Evolutionary conservation across 1,140 invertebrate genomes (phyloP), one percentile per base, ranked within the genome.

Genomic region (Eupristina koningsbergeri): DNA sequence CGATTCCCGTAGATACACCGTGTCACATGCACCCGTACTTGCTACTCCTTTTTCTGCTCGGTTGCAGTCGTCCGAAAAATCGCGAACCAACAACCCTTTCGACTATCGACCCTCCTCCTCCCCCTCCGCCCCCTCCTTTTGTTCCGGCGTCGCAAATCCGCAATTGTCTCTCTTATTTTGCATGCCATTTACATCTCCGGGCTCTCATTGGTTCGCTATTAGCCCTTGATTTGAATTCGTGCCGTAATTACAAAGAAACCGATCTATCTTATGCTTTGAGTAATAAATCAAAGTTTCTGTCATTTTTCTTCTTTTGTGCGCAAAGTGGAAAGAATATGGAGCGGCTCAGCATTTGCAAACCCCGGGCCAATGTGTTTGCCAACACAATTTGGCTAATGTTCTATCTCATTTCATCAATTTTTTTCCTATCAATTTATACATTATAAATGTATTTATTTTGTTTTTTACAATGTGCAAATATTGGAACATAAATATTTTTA

Each of bases 221-320:
- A 67, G 34, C 34, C 15, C 22, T 29, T 13, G 1, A 19, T 17
- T 36, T 67, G 64, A 22, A 39, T 67, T 67, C 34, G 34, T 22
- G 15, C 15, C 15, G 64, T 7, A 36, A 5, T 67, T 67, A 67
- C 64, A 13, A 36, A 7, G 15, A 36, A 1, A 3, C 11, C 15
- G 15, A 19, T 67, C 15, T 34, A 22, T 29, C 34, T 39, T 39
- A 39, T 17, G 67, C 3, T 69, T 29, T 5, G 36, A 6, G 17
- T 36, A 36, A 39, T 69, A 69, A 69, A 69, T 69, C 67, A 69
- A 36, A 69, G 34, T 36, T 29, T 63, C 29, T 69, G 26, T 69
- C 67, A 6, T 63, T 29, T 63, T 17, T 63, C n/a, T 63, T n/a
- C 7, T 63, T 63, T 63, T 39, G 36, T 19, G 17, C 67, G 31